Evolutionary conservation across 2,797 vertebrate species (phyloP).

Genomic region (Alca torda): DNA sequence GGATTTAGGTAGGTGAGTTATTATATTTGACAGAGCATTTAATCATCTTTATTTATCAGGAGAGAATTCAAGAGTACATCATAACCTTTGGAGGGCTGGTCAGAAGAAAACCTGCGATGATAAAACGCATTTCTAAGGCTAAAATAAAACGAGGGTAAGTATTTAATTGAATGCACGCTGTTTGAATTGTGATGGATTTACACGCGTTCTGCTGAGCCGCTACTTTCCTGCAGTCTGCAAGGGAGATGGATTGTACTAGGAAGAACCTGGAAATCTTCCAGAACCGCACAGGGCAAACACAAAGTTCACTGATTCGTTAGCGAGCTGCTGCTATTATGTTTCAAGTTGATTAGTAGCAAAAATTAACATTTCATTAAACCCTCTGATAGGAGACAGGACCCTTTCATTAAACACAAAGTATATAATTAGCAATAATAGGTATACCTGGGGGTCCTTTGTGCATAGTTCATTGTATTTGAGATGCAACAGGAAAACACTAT

Average conservation of each 20-base stretch:
- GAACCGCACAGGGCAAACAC: neutral
- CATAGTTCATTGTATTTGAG: neutral
- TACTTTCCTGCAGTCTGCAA: neutral
- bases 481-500: neutral
- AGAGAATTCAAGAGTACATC: neutral
- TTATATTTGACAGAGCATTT: neutral
- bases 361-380: constrained; percentile 52
- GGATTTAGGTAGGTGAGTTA: neutral
- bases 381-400: constrained; percentile 6
- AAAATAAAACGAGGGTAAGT: neutral
- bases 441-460: constrained; percentile 8
- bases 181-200: neutral
- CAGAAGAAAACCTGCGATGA: neutral
- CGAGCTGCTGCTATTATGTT: neutral
- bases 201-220: neutral
- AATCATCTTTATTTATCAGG: neutral
- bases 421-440: constrained; percentile 10
- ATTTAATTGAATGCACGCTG: neutral
- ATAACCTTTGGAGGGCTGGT: neutral
- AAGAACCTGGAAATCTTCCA: constrained; percentile 46
- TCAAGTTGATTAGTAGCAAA: constrained; percentile 42
- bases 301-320: constrained; percentile 18
- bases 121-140: neutral
- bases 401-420: constrained; percentile 12
- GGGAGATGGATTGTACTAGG: neutral